phyloP scores from a whole-genome alignment of 2,888 invertebrate species.

The Amiota minor region DNA sequence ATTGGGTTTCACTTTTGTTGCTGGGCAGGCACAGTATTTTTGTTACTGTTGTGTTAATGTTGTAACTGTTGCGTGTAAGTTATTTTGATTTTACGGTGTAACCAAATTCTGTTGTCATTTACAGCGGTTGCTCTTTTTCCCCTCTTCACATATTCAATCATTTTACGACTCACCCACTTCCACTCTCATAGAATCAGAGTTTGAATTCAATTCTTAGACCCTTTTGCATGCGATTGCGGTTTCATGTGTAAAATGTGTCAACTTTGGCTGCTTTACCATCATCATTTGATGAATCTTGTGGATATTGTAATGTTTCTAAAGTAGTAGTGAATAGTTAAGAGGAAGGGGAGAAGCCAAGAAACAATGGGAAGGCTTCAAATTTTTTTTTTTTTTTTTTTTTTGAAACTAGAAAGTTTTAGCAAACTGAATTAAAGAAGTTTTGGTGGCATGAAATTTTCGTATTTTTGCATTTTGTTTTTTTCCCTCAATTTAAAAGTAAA shows the following conservation, averaged over 20 bases:
- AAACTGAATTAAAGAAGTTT: background rate
- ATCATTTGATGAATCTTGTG: background rate
- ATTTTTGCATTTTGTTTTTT: background rate
- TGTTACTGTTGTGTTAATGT: background rate
- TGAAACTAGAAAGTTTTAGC: too few species aligned
- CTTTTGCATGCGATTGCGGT: background rate
- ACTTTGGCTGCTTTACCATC: background rate
- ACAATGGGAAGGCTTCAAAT: background rate
- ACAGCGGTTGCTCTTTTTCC: slow-evolving; percentile 53
- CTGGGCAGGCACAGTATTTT: background rate
- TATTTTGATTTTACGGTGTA: slow-evolving; percentile 61
- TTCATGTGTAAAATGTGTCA: slow-evolving; percentile 15
- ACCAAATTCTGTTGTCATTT: slow-evolving; percentile 56
- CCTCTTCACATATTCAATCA: background rate
- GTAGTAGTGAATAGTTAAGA: background rate
- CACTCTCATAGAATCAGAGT: too few species aligned
- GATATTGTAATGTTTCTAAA: background rate
- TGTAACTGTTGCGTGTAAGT: slow-evolving; percentile 59
- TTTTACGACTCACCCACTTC: too few species aligned
- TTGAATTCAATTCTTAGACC: background rate
- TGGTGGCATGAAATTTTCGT: background rate
- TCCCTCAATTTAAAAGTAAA: background rate
- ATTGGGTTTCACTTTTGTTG: background rate
- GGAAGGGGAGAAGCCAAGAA: background rate
- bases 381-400: too few species aligned